Percentiles rank a stretch among this genome's conserved stretches.
phyloP scores from a whole-genome alignment of 2,797 vertebrate genomes.

The Chloroceryle amazona region DNA sequence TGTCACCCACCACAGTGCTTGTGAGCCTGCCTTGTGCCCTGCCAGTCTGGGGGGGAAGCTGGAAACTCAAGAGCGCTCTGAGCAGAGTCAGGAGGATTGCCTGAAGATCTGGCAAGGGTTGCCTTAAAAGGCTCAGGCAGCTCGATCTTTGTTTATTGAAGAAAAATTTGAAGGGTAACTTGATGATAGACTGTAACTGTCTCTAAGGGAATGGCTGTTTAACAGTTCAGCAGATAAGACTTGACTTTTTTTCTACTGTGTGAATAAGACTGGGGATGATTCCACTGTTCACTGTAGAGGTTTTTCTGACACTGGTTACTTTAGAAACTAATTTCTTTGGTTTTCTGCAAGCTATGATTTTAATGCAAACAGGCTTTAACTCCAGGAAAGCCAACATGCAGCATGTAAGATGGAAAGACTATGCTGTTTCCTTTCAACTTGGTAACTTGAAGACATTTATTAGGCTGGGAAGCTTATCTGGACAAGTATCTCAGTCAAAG shows the following conservation, averaged over 20 bases:
- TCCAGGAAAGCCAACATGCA: background rate
- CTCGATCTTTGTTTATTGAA: background rate
- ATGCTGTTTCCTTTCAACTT: background rate
- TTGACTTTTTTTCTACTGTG: background rate
- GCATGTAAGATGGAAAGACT: background rate
- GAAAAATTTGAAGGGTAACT: background rate
- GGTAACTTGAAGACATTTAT: background rate
- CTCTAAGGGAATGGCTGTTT: background rate
- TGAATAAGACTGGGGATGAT: background rate
- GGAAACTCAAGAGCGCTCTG: background rate
- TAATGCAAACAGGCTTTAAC: background rate
- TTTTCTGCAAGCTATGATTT: background rate
- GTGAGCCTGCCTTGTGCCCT: background rate
- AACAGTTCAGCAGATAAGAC: background rate
- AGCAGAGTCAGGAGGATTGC: background rate
- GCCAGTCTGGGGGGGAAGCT: background rate
- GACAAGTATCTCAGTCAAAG: background rate
- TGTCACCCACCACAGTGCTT: rapidly evolving
- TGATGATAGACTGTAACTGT: background rate
- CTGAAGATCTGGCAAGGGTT: background rate
- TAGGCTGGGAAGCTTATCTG: background rate
- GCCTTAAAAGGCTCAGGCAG: background rate
- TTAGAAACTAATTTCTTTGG: background rate
- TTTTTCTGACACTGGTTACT: background rate
- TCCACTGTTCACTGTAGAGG: background rate